Evolutionary conservation across 1,140 invertebrate genomes (phyloP).

Genomic region (Eumaeus atala): DNA sequence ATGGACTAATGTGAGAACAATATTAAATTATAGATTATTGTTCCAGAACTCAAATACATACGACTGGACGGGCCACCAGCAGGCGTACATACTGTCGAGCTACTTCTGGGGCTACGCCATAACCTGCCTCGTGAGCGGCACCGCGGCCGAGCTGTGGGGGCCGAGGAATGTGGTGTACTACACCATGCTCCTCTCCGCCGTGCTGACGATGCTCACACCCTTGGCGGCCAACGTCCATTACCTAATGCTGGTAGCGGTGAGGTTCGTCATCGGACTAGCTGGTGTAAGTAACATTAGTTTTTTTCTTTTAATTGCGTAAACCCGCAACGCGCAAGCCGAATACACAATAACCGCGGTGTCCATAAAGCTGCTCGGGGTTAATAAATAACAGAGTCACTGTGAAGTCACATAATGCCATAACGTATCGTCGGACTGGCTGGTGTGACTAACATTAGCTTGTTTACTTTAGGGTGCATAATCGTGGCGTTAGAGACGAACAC

Average conservation of each 20-base stretch:
- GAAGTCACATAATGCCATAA: too few relatives aligned
- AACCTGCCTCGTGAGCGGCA: conserved; percentile 78
- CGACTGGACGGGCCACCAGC: conserved; percentile 53
- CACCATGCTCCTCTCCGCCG: conserved; percentile 78
- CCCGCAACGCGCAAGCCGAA: too few relatives aligned
- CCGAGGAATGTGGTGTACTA: conserved; percentile 82
- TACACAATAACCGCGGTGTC: too few relatives aligned
- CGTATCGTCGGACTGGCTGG: too few relatives aligned
- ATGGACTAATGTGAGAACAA: too few relatives aligned
- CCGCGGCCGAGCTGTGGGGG: conserved; percentile 83
- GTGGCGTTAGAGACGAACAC: too few relatives aligned
- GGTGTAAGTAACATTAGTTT: conserved; percentile 71
- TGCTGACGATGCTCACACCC: conserved; percentile 82
- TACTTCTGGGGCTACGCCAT: conserved; percentile 73
- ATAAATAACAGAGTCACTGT: too few relatives aligned
- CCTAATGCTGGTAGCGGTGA: conserved; percentile 75
- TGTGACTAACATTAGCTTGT: too few relatives aligned
- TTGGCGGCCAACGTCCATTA: conserved; percentile 77
- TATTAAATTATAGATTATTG: too few relatives aligned
- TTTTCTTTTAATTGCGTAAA: too few relatives aligned
- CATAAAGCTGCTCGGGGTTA: too few relatives aligned
- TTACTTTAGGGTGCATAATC: too few relatives aligned
- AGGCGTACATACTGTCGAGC: conserved; percentile 54
- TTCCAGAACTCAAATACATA: conserved; percentile 30
- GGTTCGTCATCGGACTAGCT: conserved; percentile 80